Conservation (phyloP, 2,797 vertebrate species). For the Peromyscus aztecus region DNA sequence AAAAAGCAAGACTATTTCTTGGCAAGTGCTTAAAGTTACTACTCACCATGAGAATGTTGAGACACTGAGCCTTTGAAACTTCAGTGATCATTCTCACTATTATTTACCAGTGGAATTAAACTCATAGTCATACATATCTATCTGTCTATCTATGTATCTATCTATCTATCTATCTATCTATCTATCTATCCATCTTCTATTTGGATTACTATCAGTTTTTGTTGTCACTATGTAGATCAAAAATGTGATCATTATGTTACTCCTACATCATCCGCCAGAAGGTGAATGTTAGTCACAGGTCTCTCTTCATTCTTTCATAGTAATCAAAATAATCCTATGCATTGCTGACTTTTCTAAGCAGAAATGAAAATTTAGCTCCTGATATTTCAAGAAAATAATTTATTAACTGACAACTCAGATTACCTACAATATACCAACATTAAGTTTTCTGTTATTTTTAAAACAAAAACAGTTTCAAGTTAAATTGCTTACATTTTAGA, state of each 20-base stretch:
- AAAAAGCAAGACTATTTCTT: constrained; percentile 5
- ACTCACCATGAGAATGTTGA: not conserved
- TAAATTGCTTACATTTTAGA: not conserved
- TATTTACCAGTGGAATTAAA: not conserved
- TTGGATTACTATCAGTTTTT: not conserved
- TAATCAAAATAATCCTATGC: not conserved
- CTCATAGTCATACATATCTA: not conserved
- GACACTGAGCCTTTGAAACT: not conserved
- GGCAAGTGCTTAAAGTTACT: not conserved
- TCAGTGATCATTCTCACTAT: not conserved
- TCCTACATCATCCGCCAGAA: not conserved
- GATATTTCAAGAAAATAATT: not conserved
- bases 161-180: too few species aligned
- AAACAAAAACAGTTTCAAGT: not conserved
- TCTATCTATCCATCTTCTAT: not conserved
- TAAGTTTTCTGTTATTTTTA: constrained; percentile 21
- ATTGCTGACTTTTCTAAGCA: not conserved
- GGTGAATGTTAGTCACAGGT: not conserved
- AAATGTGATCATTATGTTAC: not conserved
- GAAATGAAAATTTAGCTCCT: not conserved
- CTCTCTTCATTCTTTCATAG: not conserved
- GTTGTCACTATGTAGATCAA: not conserved
- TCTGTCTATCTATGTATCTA: too few species aligned
- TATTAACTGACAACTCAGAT: not conserved
- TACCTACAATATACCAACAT: not conserved